These are phyloP conservation scores for Cheirogaleus major DNA, from an alignment of 2,797 vertebrate genomes.

Conservation along the genomic window DNA sequence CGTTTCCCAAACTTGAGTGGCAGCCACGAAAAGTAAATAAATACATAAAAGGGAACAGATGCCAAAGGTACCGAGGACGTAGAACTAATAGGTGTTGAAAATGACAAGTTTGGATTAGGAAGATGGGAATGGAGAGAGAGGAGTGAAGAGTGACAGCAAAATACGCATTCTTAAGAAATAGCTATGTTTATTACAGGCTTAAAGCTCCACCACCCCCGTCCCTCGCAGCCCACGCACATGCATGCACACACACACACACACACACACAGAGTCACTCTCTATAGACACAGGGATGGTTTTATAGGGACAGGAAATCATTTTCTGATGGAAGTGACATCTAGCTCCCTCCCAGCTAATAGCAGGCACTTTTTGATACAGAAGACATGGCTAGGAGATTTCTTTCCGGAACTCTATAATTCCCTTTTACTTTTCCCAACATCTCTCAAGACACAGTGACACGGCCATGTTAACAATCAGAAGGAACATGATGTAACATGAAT, in stretches of 20 bases:
- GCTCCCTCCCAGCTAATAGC: not conserved
- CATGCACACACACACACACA: not conserved
- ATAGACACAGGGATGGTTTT: not conserved
- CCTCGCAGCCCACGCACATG: fast-evolving
- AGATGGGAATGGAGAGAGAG: not conserved
- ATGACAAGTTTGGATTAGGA: not conserved
- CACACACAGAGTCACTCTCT: not conserved
- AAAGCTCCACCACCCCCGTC: not conserved
- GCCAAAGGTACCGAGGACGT: not conserved
- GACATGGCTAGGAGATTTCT: not conserved
- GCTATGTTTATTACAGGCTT: not conserved
- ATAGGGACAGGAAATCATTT: not conserved
- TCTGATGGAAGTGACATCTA: not conserved
- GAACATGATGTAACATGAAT: not conserved
- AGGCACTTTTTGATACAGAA: conserved; percentile 30
- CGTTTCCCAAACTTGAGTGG: not conserved
- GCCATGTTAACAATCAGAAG: not conserved
- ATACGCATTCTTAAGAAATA: not conserved
- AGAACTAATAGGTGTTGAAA: not conserved
- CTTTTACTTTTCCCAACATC: not conserved
- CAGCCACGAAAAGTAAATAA: not conserved
- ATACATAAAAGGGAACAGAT: not conserved
- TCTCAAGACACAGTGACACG: not conserved
- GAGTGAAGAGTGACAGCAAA: not conserved
- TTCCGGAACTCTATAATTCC: not conserved